Conservation (phyloP, 2,888 invertebrate genomes). For the Protonemura montana region DNA sequence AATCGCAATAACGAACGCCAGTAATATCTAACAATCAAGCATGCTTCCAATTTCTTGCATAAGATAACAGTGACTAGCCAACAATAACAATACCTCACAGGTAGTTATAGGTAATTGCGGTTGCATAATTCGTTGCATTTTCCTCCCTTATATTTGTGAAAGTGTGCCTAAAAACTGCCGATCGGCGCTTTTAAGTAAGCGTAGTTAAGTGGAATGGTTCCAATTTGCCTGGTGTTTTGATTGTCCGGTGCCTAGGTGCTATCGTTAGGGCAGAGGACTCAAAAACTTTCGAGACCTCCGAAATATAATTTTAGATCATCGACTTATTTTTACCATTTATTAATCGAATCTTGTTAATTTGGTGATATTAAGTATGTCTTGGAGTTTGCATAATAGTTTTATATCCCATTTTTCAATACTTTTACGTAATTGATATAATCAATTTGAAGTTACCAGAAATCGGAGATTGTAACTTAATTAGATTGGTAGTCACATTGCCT, state of each 20-base stretch:
- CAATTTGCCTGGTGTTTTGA: background rate
- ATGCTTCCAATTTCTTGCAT: background rate
- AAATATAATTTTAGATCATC: too few relatives aligned
- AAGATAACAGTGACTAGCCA: background rate
- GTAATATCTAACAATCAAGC: background rate
- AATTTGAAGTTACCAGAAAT: background rate
- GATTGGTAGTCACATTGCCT: background rate
- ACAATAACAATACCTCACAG: background rate
- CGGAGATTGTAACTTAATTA: background rate
- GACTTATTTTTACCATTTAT: too few relatives aligned
- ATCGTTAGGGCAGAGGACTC: slow-evolving; percentile 8
- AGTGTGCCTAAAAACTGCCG: too few relatives aligned
- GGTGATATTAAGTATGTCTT: too few relatives aligned
- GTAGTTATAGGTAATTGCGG: too few relatives aligned
- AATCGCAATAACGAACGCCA: background rate
- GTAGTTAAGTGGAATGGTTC: background rate
- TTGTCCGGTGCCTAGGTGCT: slow-evolving; percentile 43
- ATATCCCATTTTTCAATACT: too few relatives aligned
- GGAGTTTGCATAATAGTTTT: too few relatives aligned
- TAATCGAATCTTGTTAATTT: too few relatives aligned
- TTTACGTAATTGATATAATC: background rate
- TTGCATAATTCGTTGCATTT: too few relatives aligned
- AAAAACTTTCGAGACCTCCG: too few relatives aligned
- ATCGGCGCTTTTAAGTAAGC: background rate
- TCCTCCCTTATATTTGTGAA: too few relatives aligned